phyloP scores from a whole-genome alignment of 1,140 invertebrate species.

The Heliconius nattereri region DNA sequence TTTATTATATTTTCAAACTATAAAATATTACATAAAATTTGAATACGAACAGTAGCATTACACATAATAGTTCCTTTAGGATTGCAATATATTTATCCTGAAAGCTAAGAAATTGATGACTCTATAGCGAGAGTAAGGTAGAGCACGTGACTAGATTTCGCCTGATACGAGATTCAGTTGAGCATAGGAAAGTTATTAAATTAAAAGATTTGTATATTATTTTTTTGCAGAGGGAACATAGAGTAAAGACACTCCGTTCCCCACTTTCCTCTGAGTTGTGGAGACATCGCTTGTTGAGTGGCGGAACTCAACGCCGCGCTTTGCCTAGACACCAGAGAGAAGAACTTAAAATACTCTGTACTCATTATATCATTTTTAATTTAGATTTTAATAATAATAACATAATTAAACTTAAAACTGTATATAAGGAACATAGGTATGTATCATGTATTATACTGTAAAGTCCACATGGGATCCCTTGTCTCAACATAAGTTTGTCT shows the following conservation, averaged over 20 bases:
- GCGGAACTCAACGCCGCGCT: no score
- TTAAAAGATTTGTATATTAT: no score
- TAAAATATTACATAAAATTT: no score
- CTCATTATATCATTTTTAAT: no score
- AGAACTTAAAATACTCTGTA: no score
- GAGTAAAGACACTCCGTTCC: no score
- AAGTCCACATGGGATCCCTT: not conserved
- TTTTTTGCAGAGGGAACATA: no score
- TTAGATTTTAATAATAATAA: no score
- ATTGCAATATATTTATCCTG: not conserved
- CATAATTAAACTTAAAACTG: not conserved
- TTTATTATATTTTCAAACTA: no score
- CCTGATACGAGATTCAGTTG: not conserved
- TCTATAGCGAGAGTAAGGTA: not conserved
- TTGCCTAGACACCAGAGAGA: fast-evolving
- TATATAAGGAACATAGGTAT: not conserved
- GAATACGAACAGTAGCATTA: not conserved
- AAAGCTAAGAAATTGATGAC: not conserved
- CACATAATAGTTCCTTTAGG: not conserved
- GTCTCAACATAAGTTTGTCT: not conserved
- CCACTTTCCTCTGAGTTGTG: no score
- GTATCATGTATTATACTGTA: not conserved
- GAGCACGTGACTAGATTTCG: not conserved
- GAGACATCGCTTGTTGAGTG: no score
- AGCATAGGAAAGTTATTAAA: not conserved